Percentiles rank a stretch among this genome's conserved stretches.
These are phyloP conservation scores for Trichonephila clavata DNA, from an alignment of 1,140 invertebrate species.

Conservation along the genomic window DNA sequence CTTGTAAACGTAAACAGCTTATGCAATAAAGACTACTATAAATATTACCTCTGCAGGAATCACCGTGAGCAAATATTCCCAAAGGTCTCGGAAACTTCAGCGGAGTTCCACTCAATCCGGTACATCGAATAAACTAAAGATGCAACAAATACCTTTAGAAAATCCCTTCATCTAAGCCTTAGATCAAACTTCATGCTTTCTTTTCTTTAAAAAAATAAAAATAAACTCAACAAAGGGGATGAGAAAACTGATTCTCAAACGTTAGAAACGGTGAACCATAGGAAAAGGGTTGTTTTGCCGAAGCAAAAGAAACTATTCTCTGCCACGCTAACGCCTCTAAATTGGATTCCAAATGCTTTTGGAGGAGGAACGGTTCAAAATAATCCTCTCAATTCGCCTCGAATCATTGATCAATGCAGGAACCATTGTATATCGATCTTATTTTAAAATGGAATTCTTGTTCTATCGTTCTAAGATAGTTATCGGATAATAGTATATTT, in stretches of 20 bases:
- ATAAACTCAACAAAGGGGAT: slow-evolving; percentile 23
- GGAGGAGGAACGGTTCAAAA: slow-evolving; percentile 2
- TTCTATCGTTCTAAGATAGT: neutral
- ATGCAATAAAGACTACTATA: no score
- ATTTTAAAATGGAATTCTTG: neutral
- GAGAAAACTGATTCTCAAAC: slow-evolving; percentile 30
- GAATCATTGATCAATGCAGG: slow-evolving; percentile 33
- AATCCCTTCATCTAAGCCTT: neutral
- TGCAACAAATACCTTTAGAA: slow-evolving; percentile 5
- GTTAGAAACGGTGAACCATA: neutral
- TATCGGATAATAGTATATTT: neutral
- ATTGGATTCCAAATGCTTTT: slow-evolving; percentile 37
- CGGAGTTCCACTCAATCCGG: neutral
- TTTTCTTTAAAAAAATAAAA: neutral
- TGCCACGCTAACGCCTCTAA: slow-evolving; percentile 2
- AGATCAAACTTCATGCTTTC: slow-evolving; percentile 3
- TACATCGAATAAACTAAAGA: neutral
- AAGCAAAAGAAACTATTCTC: neutral
- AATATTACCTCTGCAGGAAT: no score
- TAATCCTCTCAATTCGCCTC: slow-evolving; percentile 11
- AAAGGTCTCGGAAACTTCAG: neutral
- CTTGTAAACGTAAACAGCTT: no score
- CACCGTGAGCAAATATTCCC: no score
- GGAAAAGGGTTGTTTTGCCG: slow-evolving; percentile 12
- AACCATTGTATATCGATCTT: slow-evolving; percentile 12